A percentile compares a stretch with the other conserved stretches of the same genome.
Evolutionary conservation across 2,888 invertebrate genomes (phyloP).

Genomic region (Allophyes oxyacanthae): DNA sequence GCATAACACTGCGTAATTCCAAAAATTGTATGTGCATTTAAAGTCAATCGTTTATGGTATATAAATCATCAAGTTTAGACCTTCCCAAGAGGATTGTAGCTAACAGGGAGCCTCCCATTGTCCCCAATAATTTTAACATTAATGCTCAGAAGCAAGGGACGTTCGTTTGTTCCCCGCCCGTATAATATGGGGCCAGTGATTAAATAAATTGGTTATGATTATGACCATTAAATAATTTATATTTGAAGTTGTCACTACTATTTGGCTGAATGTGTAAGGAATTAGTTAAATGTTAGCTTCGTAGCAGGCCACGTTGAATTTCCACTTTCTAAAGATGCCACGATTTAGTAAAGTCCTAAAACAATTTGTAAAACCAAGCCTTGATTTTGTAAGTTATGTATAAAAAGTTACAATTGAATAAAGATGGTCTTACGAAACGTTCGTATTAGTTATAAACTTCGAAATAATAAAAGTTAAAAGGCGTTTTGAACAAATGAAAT

Average conservation of each 20-base stretch:
- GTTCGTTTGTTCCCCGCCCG: constrained; percentile 24
- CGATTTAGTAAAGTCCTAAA: too few relatives aligned
- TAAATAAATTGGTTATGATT: constrained; percentile 40
- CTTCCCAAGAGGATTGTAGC: constrained; percentile 8
- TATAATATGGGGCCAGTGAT: constrained; percentile 36
- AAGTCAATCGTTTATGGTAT: constrained; percentile 5
- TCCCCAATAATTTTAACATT: constrained; percentile 30
- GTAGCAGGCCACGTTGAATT: background rate
- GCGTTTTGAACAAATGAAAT: too few relatives aligned
- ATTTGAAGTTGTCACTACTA: constrained; percentile 11
- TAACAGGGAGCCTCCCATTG: constrained; percentile 16
- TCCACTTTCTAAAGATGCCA: too few relatives aligned
- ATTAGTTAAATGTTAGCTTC: background rate
- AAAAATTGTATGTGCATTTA: background rate
- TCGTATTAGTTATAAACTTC: too few relatives aligned
- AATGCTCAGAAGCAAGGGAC: constrained; percentile 15
- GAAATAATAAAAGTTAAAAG: too few relatives aligned
- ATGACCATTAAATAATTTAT: constrained; percentile 26
- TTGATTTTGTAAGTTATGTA: too few relatives aligned
- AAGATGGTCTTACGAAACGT: too few relatives aligned
- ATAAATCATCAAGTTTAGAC: constrained; percentile 11
- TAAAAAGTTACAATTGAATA: too few relatives aligned
- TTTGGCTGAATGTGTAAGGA: constrained; percentile 6
- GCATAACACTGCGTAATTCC: background rate
- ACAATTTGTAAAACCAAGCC: too few relatives aligned